Conservation (phyloP, 2,797 vertebrate species). For the Allobates femoralis region DNA sequence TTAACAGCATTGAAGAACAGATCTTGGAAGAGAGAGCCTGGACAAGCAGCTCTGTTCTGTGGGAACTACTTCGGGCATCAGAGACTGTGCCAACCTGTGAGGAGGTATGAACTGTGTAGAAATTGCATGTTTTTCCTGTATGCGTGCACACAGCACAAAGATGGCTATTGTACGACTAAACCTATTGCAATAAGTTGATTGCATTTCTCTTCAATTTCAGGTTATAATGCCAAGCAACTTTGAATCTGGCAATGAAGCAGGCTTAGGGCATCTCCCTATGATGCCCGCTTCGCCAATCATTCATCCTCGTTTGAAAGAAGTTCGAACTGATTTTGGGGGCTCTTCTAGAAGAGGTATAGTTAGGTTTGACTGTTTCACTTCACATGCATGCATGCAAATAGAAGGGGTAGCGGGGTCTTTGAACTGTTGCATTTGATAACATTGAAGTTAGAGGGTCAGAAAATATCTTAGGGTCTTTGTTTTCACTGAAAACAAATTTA, state of each 20-base stretch:
- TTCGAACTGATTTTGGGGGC: conserved; percentile 85
- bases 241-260: conserved; percentile 79
- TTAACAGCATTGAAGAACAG: conserved; percentile 95
- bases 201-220: conserved; percentile 69
- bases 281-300: conserved; percentile 90
- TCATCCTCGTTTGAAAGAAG: conserved; percentile 94
- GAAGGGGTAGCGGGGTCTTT: background rate
- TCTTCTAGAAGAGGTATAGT: conserved; percentile 80
- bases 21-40: conserved; percentile 93
- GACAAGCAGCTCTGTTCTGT: conserved; percentile 85
- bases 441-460: background rate
- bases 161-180: background rate
- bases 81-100: conserved; percentile 90
- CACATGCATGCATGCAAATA: background rate
- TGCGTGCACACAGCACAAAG: background rate
- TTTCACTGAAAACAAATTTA: too few relatives aligned
- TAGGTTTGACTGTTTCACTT: background rate
- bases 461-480: too few relatives aligned
- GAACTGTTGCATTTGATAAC: background rate
- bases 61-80: conserved; percentile 83
- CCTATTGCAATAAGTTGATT: background rate
- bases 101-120: conserved; percentile 80
- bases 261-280: conserved; percentile 84
- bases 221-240: conserved; percentile 94
- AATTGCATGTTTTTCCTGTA: background rate